Evolutionary conservation across 2,888 invertebrate genomes (phyloP), one percentile per base, ranked within the genome.

Genomic region (Unio pictorum): DNA sequence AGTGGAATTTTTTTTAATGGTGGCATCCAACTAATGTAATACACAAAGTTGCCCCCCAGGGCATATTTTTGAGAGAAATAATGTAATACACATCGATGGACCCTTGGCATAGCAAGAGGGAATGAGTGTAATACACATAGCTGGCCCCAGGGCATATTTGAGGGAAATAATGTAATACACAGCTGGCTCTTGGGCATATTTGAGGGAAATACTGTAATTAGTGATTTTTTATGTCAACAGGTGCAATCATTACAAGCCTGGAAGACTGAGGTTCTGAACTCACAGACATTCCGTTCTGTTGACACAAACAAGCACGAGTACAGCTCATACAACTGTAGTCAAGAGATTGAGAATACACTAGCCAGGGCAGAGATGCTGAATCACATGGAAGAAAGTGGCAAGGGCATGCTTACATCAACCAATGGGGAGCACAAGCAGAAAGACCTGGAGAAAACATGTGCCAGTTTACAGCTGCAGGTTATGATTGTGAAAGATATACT

Each of bases 401-500:
- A 69, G 26, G 66, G 67, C 18, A 61, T 71, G 6, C 69, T 67
- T 28, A 69, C 72, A 23, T 67, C 72, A 17, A 61, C 73, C 18
- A 58, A 75, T n/a, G 84, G 84, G 61, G 64, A 75, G 54, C 76
- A 79, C 65, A 79, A 82, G 64, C 83, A 84, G 34, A 68, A 67
- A 54, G 82, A 86, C 66, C 74, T 88, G 66, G 87, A 87, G 69
- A 82, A 76, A 55, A 85, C 85, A 0, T 88, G 88, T 80, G 81
- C 80, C 23, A 81, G 79, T 70, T 81, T 88, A 8, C 87, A 87
- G 76, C 76, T 79, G 54, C 87, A 88, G 85, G 87, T 86, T 30
- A 45, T 45, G 45, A 45, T 45, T 45, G 45, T 45, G 15, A 15
- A 45, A 45, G 45, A 45, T 45, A 11, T 45, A 45, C 3, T 15